A percentile compares a stretch with the other conserved stretches of the same genome.
Evolutionary conservation across 2,113 vertebrate genomes (phyloP).

Genomic region (Sapayoa aenigma): DNA sequence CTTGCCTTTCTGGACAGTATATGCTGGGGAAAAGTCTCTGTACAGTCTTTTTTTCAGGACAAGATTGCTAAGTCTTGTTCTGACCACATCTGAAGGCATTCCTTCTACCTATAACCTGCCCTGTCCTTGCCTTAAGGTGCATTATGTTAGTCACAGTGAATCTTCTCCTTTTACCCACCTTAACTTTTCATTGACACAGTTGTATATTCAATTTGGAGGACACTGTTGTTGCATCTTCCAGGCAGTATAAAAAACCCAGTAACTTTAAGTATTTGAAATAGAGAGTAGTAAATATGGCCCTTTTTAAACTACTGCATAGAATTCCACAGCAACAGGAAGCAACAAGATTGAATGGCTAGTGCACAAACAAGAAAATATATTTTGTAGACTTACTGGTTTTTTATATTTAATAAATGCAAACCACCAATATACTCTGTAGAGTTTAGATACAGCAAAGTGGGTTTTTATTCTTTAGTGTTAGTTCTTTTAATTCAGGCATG

Average conservation of each 20-base stretch:
- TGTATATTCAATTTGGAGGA: neutral
- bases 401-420: neutral
- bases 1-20: neutral
- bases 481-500: neutral
- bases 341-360: neutral
- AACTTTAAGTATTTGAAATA: neutral
- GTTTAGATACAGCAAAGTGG: neutral
- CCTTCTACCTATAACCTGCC: neutral
- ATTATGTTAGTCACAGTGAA: neutral
- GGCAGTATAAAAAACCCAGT: neutral
- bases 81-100: neutral
- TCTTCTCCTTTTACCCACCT: neutral
- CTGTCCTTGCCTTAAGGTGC: neutral
- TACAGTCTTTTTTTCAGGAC: neutral
- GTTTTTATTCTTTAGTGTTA: neutral
- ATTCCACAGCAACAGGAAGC: neutral
- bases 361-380: neutral
- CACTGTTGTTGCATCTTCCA: neutral
- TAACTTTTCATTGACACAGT: neutral
- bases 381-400: neutral
- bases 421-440: neutral
- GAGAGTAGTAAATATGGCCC: neutral
- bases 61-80: neutral
- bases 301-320: neutral
- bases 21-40: neutral